phyloP scores from a whole-genome alignment of 1,140 invertebrate genomes.

The Heliothis virescens region DNA sequence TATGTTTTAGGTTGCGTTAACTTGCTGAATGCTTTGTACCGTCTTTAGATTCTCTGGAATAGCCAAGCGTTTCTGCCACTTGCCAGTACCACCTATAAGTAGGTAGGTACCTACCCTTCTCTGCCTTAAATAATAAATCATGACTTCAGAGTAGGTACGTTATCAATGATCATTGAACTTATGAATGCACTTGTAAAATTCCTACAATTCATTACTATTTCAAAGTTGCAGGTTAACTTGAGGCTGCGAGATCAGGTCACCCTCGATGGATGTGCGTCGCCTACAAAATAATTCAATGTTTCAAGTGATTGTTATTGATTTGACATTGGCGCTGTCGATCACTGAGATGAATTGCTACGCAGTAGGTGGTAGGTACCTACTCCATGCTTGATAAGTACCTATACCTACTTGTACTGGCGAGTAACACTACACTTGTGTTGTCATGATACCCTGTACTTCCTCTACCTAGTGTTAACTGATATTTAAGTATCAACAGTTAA shows the following conservation, averaged over 20 bases:
- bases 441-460: not conserved
- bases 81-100: too few species aligned
- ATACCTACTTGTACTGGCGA: too few species aligned
- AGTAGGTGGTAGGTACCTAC: conserved; percentile 36
- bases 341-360: conserved; percentile 57
- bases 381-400: not conserved
- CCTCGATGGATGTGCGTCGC: conserved; percentile 55
- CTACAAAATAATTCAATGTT: conserved; percentile 58
- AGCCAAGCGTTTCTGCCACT: too few species aligned
- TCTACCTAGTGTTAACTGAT: not conserved
- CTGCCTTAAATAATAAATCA: not conserved
- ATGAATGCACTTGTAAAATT: not conserved
- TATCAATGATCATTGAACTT: too few species aligned
- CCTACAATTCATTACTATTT: not conserved
- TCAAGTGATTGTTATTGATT: conserved; percentile 63
- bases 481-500: not conserved
- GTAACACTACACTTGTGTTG: not conserved
- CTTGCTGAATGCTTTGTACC: too few species aligned
- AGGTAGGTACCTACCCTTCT: too few species aligned
- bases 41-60: too few species aligned
- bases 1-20: too few species aligned
- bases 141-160: too few species aligned
- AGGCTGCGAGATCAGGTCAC: conserved; percentile 41
- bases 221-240: conserved; percentile 25
- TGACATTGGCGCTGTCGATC: conserved; percentile 62